Conservation (phyloP, 2,888 invertebrate species). For the Hesperia comma region DNA sequence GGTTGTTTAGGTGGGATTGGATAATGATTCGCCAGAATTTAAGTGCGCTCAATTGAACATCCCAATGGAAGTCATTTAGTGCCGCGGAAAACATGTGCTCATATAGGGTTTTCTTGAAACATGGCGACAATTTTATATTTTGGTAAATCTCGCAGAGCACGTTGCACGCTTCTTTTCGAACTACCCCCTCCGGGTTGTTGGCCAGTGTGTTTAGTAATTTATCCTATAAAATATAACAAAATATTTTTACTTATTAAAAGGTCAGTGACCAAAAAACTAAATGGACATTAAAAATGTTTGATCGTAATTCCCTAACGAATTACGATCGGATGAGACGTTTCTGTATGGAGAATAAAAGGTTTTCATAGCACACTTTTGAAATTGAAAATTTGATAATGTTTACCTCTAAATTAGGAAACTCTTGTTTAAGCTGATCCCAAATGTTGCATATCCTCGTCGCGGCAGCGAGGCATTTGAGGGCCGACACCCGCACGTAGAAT, state of each 20-base stretch:
- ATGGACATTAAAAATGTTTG: no score
- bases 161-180: conserved; percentile 88
- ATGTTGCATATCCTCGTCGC: conserved; percentile 86
- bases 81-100: conserved; percentile 87
- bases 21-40: conserved; percentile 89
- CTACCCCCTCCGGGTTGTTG: conserved; percentile 90
- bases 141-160: conserved; percentile 87
- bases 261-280: no score
- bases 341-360: no score
- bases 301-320: no score
- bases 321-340: no score
- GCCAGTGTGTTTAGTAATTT: conserved; percentile 83
- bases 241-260: conserved; percentile 8
- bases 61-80: conserved; percentile 91
- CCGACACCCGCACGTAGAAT: conserved; percentile 90
- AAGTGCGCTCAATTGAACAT: conserved; percentile 89
- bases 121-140: conserved; percentile 83
- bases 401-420: conserved; percentile 86
- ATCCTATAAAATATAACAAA: conserved; percentile 61
- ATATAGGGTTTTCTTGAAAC: conserved; percentile 82
- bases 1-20: conserved; percentile 85
- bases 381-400: conserved; percentile 29
- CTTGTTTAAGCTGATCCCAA: conserved; percentile 85
- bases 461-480: conserved; percentile 87
- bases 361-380: no score